A percentile compares a stretch with the other conserved stretches of the same genome.
Evolutionary conservation across 1,140 invertebrate species (phyloP).

Genomic region (Steinernema khuongi): DNA sequence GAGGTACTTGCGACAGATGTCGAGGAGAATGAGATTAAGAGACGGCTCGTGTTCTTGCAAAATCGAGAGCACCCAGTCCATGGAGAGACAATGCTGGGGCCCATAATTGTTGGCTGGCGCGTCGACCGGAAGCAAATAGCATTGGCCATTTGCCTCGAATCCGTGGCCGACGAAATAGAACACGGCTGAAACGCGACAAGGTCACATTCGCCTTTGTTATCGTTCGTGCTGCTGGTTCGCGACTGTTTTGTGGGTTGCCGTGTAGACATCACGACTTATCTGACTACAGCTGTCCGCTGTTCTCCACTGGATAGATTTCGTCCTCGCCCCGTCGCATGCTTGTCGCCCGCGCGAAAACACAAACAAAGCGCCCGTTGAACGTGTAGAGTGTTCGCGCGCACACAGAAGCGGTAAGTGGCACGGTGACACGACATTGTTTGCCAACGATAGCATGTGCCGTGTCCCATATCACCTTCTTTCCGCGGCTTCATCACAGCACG

Average conservation of each 20-base stretch:
- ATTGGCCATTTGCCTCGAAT: slow-evolving; percentile 61
- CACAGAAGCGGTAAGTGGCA: slow-evolving; percentile 8
- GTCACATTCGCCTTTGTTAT: too few relatives aligned
- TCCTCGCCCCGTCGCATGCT: neutral
- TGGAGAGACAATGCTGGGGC: slow-evolving; percentile 53
- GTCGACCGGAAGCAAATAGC: slow-evolving; percentile 61
- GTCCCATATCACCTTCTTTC: neutral
- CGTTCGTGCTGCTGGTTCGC: too few relatives aligned
- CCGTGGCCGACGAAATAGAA: slow-evolving; percentile 64
- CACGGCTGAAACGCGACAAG: slow-evolving; percentile 55
- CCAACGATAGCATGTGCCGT: neutral
- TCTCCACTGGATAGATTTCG: neutral
- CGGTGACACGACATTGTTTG: slow-evolving; percentile 4
- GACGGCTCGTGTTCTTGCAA: slow-evolving; percentile 58
- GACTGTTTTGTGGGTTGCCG: too few relatives aligned
- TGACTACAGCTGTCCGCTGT: too few relatives aligned
- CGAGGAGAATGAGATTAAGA: slow-evolving; percentile 61
- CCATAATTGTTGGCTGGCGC: slow-evolving; percentile 59
- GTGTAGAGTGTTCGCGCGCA: neutral
- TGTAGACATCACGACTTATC: too few relatives aligned
- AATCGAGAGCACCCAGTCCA: slow-evolving; percentile 58
- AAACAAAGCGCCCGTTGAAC: neutral
- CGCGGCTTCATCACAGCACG: slow-evolving; percentile 4
- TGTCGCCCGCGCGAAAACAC: neutral
- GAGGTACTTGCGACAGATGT: slow-evolving; percentile 60